Evolutionary conservation across 2,113 vertebrate genomes (phyloP).

Genomic region (Lophius piscatorius): DNA sequence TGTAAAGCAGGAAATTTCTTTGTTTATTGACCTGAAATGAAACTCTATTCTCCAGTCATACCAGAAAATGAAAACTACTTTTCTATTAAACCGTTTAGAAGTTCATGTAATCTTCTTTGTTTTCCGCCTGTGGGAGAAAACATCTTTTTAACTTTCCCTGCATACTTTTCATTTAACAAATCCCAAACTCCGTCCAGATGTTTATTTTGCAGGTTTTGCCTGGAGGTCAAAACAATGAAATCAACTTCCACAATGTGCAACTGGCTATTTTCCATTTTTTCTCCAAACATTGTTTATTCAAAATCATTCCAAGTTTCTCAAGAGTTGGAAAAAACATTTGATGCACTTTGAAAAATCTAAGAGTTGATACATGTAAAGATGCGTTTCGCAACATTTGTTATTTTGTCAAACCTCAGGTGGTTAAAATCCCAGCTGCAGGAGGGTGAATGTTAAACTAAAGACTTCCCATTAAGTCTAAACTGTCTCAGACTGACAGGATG

Average conservation of each 20-base stretch:
- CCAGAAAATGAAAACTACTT: neutral
- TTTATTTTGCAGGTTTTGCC: conserved; percentile 43
- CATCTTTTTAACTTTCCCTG: conserved; percentile 21
- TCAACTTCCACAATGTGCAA: neutral
- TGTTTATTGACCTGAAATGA: conserved; percentile 3
- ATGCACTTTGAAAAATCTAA: conserved; percentile 4
- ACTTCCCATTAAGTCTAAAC: conserved; percentile 40
- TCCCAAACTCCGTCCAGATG: conserved; percentile 47
- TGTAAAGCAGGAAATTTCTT: neutral
- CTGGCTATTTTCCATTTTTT: conserved; percentile 12
- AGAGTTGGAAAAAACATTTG: neutral
- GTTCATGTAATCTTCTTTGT: conserved; percentile 14
- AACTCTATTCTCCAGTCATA: neutral
- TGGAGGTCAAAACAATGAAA: conserved; percentile 32
- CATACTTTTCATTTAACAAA: conserved; percentile 48
- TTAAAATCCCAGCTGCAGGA: conserved; percentile 28
- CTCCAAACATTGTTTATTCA: conserved; percentile 11
- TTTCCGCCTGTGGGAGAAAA: neutral
- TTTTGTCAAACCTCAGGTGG: conserved; percentile 33
- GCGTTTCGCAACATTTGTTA: conserved; percentile 28
- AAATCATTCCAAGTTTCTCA: neutral
- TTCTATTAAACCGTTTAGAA: conserved; percentile 9
- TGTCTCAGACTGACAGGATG: conserved; percentile 8
- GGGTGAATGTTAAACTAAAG: conserved; percentile 38
- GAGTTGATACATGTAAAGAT: neutral